Base-by-base conservation (phyloP, 2,888 invertebrate genomes). In the Meloe dianella region DNA sequence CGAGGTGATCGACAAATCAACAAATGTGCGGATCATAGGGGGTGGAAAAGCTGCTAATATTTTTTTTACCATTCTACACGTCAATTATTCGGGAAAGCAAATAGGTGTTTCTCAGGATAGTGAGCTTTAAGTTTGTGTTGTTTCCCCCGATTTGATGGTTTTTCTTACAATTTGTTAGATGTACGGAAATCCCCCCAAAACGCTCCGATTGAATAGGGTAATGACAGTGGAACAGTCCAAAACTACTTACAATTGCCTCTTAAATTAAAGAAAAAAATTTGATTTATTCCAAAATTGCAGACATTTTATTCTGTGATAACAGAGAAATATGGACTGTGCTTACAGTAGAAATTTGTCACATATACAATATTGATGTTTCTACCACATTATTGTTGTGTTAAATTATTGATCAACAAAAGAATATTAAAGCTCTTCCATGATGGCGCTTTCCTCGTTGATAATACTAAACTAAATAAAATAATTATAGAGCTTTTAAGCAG, bases 291-390 rank as follows among this genome's bases (percentile, higher is more conserved):
- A 77, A 69, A n/a, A 79, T 82, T 82, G 78, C 83, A 83, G 83
- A 83, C 80, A 75, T 54, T 54, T 24, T 78, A 77, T 79, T 82
- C 82, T 84, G 84, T 84, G 84, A 84, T 84, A 84, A 30, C 82
- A 83, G 84, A 84, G 84, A 84, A 82, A 81, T 77, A 84, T 81
- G 84, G 84, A 84, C 84, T 84, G 84, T 79, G 80, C 79, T 78
- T 78, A 76, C 72, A 74, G 75, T 77, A 77, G 79, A 73, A 66
- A 62, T 63, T 66, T 7, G 64, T 69, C 61, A 61, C 63, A 63
- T 63, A 62, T 32, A 35, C 12, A n/a, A n/a, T 14, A 17, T 41
- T 12, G 41, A 41, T 41, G 41, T 41, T 32, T 41, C 41, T 41
- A 41, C 12, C 35, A 12, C 35, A 14, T 30, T 30, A 30, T 30